Conservation (phyloP, 2,888 invertebrate species). For the Choristoneura rosaceana region DNA sequence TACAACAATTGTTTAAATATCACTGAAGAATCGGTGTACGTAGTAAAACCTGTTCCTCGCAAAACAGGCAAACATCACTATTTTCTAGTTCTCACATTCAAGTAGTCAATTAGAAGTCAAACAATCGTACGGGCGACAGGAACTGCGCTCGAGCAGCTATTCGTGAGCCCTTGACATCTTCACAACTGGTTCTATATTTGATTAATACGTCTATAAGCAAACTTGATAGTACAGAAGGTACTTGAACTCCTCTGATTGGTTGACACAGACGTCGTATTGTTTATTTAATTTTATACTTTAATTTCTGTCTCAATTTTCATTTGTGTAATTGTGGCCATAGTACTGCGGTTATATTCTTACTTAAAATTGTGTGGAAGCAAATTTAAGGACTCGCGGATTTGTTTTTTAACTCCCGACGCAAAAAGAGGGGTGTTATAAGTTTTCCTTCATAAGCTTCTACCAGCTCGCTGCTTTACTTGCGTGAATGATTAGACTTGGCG, state of each 20-base stretch:
- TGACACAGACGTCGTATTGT: background rate
- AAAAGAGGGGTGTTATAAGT: too few species aligned
- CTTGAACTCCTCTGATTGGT: slow-evolving; percentile 5
- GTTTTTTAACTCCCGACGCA: too few species aligned
- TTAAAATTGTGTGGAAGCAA: too few species aligned
- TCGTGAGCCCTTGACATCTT: slow-evolving; percentile 14
- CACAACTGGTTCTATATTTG: slow-evolving; percentile 20
- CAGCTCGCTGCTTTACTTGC: too few species aligned
- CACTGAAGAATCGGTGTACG: background rate
- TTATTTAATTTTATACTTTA: background rate
- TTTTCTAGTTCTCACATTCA: slow-evolving; percentile 23
- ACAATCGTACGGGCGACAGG: slow-evolving; percentile 14
- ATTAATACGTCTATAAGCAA: slow-evolving; percentile 16
- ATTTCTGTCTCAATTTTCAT: too few species aligned
- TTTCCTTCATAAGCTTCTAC: too few species aligned
- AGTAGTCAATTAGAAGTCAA: slow-evolving; percentile 36
- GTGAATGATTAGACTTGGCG: too few species aligned
- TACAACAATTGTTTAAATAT: background rate
- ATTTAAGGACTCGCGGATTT: too few species aligned
- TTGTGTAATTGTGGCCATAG: background rate
- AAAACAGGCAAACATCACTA: slow-evolving; percentile 17
- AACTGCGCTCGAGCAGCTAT: slow-evolving; percentile 9
- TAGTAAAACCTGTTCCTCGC: background rate
- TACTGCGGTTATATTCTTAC: background rate
- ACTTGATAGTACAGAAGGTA: slow-evolving; percentile 1